Evolutionary conservation across 2,888 invertebrate species (phyloP), one percentile per base, ranked within the genome.

Genomic region (Bruchidius siliquastri): DNA sequence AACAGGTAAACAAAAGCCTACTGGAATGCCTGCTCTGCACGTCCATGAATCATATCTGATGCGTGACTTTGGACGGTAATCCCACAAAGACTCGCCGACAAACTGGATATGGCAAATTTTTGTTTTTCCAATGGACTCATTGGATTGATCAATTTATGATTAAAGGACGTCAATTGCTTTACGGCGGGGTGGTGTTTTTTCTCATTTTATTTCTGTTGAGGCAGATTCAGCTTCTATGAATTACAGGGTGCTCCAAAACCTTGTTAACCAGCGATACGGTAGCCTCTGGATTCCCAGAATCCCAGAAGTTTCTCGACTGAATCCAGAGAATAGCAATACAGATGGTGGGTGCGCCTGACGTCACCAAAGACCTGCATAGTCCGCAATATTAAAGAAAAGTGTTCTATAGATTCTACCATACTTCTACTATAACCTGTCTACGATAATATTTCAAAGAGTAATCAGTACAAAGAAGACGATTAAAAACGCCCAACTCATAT

Each of bases 21-120:
- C 13, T 4, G 13, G 13, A 18, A 49, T 13, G 49, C 68, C 1
- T 68, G 8, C 8, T 10, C 6, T 21, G 22, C 21, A 68, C 22
- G 21, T 71, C 71, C n/a, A 13, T 71, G 81, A 77, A 77, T 80
- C 77, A 79, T 78, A 80, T 80, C 80, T 76, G 81, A 81, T 83
- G 83, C 84, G 82, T 84, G 84, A 84, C 84, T 84, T 83, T 83
- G 80, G 80, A 83, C 81, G 82, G 82, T 82, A 84, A 84, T 83
- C 82, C 81, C 79, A 76, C 80, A 81, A 80, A 81, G 79, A 77
- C 77, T 77, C 72, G 81, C 81, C 80, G 80, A 79, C 81, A 77
- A 76, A 75, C 76, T 77, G 80, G 79, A 81, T 82, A 81, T 83
- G 81, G 83, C 83, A 74, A 82, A 82, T 81, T 82, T 82, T 82